phyloP scores from a whole-genome alignment of 1,140 invertebrate genomes.

The Tetraneura akinire region DNA sequence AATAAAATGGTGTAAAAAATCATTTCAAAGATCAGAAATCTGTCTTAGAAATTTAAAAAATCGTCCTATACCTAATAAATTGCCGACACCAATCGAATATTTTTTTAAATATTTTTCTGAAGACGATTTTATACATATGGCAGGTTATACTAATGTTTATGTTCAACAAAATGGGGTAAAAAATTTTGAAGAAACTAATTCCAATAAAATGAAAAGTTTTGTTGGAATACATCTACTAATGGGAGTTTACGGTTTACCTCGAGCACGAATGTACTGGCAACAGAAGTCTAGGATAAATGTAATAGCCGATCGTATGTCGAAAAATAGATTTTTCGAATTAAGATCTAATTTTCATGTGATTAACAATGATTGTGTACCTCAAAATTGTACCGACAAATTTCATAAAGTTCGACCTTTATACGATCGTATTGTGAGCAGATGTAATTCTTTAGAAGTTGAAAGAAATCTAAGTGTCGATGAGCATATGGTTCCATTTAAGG shows the following conservation, averaged over 20 bases:
- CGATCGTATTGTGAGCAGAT: background rate
- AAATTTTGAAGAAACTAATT: too few species aligned
- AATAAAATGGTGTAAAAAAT: too few species aligned
- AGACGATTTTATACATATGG: too few species aligned
- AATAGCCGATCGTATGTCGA: background rate
- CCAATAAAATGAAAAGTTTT: constrained; percentile 2
- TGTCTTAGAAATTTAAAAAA: too few species aligned
- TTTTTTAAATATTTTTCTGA: too few species aligned
- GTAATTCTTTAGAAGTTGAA: constrained; percentile 13
- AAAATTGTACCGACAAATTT: background rate
- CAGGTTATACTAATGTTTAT: too few species aligned
- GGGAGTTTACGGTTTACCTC: background rate
- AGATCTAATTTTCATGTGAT: background rate
- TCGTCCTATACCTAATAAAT: too few species aligned
- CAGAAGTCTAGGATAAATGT: constrained; percentile 13
- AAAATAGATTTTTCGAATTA: constrained; percentile 13
- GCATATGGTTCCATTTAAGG: background rate
- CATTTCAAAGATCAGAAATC: too few species aligned
- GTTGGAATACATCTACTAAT: background rate
- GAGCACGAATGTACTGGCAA: constrained; percentile 11
- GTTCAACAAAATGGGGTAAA: too few species aligned
- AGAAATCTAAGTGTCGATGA: background rate
- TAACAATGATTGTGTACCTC: background rate
- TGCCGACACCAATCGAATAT: too few species aligned
- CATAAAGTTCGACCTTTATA: constrained; percentile 11